These are phyloP conservation scores for Hyaena hyaena DNA, from an alignment of 2,113 vertebrate genomes.

Conservation along the genomic window DNA sequence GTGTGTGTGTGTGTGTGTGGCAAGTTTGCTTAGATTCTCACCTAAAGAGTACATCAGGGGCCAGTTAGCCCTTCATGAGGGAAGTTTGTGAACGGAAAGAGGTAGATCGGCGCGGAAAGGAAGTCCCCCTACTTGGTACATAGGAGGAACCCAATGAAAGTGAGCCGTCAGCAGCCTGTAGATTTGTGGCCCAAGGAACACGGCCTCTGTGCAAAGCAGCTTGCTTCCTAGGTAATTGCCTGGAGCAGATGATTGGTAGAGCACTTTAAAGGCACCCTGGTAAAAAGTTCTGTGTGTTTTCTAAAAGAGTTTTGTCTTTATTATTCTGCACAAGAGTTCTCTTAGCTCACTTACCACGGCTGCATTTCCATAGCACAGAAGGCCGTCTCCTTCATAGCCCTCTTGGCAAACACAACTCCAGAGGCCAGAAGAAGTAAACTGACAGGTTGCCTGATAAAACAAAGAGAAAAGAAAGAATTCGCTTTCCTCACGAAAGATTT, in stretches of 20 bases:
- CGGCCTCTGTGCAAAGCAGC: not conserved
- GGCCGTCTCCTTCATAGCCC: slow-evolving; percentile 90
- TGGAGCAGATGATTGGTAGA: not conserved
- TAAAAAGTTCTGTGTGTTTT: not conserved
- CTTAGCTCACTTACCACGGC: slow-evolving; percentile 85
- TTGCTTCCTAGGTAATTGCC: not conserved
- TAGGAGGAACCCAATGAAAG: not conserved
- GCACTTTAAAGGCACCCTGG: not conserved
- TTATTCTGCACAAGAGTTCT: not conserved
- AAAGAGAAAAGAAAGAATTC: not conserved
- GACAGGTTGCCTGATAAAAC: slow-evolving; percentile 87
- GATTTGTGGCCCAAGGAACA: not conserved
- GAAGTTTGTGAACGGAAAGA: not conserved
- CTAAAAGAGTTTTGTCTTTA: not conserved
- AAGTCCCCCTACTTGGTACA: not conserved
- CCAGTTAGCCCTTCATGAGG: not conserved
- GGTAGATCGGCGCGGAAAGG: not conserved
- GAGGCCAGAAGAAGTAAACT: slow-evolving; percentile 71
- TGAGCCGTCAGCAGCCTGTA: not conserved
- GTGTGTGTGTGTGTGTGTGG: too few species aligned
- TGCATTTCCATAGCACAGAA: slow-evolving; percentile 91
- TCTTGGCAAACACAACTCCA: slow-evolving; percentile 93
- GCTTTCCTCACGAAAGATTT: not conserved
- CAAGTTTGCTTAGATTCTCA: not conserved
- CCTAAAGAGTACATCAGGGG: not conserved